phyloP scores from a whole-genome alignment of 2,888 invertebrate genomes.

The Dicranocentrus wangi region DNA sequence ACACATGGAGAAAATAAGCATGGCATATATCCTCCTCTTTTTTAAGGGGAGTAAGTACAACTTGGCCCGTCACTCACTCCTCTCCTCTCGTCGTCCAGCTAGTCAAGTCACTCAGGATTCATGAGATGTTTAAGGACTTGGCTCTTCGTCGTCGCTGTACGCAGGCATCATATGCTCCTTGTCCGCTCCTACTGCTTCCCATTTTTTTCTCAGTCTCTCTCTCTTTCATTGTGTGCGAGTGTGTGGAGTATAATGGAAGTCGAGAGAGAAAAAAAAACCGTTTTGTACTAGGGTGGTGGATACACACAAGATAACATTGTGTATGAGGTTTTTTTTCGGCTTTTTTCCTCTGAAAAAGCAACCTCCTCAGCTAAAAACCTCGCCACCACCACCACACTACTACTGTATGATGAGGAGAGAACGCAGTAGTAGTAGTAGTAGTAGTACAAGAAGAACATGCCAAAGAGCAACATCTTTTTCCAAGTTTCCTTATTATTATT shows the following conservation, averaged over 20 bases:
- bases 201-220: conserved; percentile 1
- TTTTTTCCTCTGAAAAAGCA: conserved; percentile 11
- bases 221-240: not conserved
- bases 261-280: not conserved
- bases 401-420: no score
- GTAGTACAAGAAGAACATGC: no score
- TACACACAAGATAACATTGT: conserved; percentile 8
- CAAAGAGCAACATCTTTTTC: no score
- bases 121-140: conserved; percentile 60
- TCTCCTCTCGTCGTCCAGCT: not conserved
- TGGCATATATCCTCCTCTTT: no score
- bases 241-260: not conserved
- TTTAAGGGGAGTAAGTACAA: not conserved
- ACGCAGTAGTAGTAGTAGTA: no score
- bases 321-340: conserved; percentile 17
- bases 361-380: conserved; percentile 32
- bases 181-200: not conserved
- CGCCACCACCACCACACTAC: conserved; percentile 45
- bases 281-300: conserved; percentile 3
- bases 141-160: conserved; percentile 19
- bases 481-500: no score
- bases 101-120: conserved; percentile 55
- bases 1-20: no score
- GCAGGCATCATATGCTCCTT: not conserved
- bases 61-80: not conserved